Evolutionary conservation across 2,888 invertebrate genomes (phyloP).

Genomic region (Ischnura elegans): DNA sequence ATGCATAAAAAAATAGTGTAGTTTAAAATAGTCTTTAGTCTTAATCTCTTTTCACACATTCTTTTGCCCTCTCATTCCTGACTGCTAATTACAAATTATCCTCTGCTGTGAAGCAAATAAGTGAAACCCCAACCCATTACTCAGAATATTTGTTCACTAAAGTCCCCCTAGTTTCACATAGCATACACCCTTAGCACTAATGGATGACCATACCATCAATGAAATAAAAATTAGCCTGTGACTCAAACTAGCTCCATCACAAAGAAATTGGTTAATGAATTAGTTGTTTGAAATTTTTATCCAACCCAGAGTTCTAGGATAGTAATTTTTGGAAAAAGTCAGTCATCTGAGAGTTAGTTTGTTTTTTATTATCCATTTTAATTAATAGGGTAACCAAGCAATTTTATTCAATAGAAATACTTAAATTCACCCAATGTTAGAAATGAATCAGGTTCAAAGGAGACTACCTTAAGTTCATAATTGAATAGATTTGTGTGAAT

Average conservation of each 20-base stretch:
- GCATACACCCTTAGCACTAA: neutral
- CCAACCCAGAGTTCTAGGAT: no score
- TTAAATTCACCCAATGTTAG: no score
- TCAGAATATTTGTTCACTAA: neutral
- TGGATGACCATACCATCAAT: neutral
- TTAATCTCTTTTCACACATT: neutral
- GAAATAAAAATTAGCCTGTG: neutral
- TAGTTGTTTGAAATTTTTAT: no score
- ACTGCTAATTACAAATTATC: neutral
- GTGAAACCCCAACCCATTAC: neutral
- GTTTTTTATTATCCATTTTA: no score
- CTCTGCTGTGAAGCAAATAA: neutral
- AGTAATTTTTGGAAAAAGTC: no score
- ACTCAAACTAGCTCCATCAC: neutral
- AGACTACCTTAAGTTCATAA: no score
- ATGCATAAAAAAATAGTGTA: conserved; percentile 43
- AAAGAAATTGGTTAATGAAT: neutral
- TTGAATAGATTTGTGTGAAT: no score
- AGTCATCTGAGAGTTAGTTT: no score
- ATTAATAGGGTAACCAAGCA: no score
- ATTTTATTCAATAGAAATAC: no score
- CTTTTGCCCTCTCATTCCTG: neutral
- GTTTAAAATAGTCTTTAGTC: conserved; percentile 38
- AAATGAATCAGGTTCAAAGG: no score
- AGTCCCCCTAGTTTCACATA: neutral